A percentile compares a stretch with the other conserved stretches of the same genome.
Evolutionary conservation across 2,797 vertebrate species (phyloP).

Genomic region (Lithobates sylvaticus): DNA sequence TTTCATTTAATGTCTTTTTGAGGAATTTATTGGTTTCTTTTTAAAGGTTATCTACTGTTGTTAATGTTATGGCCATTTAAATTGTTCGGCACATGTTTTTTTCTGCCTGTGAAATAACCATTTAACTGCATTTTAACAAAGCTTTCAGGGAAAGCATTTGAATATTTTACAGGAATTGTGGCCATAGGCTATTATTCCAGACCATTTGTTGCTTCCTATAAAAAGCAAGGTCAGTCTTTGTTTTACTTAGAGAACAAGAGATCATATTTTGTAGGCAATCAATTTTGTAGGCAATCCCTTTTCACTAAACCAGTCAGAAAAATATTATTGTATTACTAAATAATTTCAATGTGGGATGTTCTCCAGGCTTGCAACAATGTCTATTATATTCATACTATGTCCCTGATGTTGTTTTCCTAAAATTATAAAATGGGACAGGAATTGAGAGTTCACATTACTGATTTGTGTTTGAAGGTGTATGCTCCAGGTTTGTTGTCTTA

Average conservation of each 20-base stretch:
- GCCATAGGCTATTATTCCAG: slow-evolving; percentile 7
- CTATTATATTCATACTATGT: background rate
- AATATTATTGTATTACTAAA: background rate
- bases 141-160: slow-evolving; percentile 3
- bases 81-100: background rate
- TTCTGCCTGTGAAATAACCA: background rate
- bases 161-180: slow-evolving; percentile 10
- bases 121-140: background rate
- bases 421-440: no score
- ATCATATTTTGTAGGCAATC: background rate
- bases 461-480: no score
- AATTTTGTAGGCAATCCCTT: background rate
- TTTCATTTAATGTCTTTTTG: background rate
- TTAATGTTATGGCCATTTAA: background rate
- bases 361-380: background rate
- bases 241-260: slow-evolving; percentile 8
- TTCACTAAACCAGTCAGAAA: background rate
- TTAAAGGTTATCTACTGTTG: background rate
- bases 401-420: background rate
- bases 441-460: no score
- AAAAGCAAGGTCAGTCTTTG: background rate
- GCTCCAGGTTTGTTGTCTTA: no score
- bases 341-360: background rate
- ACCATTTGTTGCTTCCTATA: slow-evolving; percentile 24
- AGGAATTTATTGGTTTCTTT: background rate